These are phyloP conservation scores for Cranoglanis bouderius DNA, from an alignment of 2,113 vertebrate species.

Conservation along the genomic window DNA sequence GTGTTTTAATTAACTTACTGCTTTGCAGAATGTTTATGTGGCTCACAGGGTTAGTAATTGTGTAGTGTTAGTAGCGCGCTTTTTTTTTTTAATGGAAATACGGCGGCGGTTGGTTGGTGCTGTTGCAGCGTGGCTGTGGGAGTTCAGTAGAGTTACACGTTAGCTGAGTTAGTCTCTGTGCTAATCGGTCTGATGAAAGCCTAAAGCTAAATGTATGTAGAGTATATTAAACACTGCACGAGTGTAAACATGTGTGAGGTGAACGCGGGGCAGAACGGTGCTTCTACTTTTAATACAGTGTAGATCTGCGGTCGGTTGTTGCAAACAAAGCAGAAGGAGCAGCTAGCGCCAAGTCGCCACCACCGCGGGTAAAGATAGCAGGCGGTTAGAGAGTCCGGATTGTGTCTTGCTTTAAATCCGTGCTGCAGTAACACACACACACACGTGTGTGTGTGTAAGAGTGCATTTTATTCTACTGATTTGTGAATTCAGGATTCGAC, in stretches of 20 bases:
- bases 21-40: not conserved
- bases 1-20: not conserved
- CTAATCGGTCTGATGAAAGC: not conserved
- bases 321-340: constrained; percentile 12
- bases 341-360: not conserved
- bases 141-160: not conserved
- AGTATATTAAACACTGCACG: not conserved
- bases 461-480: not conserved
- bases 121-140: not conserved
- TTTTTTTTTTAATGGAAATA: not conserved
- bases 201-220: not conserved
- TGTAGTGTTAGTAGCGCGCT: not conserved
- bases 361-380: not conserved
- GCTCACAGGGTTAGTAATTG: not conserved
- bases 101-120: not conserved
- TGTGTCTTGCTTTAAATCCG: not conserved
- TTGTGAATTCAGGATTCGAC: not conserved
- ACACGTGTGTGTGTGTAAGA: not conserved
- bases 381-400: not conserved
- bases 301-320: not conserved
- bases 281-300: not conserved
- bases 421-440: not conserved
- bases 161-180: not conserved
- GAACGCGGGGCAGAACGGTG: not conserved
- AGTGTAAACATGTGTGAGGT: not conserved